Evolutionary conservation across 2,888 invertebrate species (phyloP).

Genomic region (Amaurobius ferox): DNA sequence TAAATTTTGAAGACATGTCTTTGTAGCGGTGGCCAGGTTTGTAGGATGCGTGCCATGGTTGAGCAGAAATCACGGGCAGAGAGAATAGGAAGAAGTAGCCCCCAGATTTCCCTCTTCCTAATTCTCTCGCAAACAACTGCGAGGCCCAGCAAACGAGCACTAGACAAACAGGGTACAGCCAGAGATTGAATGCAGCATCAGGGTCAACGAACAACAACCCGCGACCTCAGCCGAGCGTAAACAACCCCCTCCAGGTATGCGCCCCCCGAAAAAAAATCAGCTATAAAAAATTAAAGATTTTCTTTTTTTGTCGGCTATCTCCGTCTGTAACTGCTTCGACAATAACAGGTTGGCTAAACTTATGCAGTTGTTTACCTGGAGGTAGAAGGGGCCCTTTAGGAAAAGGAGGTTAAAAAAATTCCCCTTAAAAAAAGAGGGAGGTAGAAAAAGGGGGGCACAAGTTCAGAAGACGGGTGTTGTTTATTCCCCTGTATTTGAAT

Average conservation of each 20-base stretch:
- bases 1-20: no score
- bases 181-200: slow-evolving; percentile 52
- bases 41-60: background rate
- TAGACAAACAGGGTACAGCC: slow-evolving; percentile 55
- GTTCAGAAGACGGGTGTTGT: slow-evolving; percentile 42
- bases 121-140: slow-evolving; percentile 51
- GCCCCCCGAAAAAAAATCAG: slow-evolving; percentile 54
- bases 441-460: background rate
- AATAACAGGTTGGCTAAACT: slow-evolving; percentile 71
- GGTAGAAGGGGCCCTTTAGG: slow-evolving; percentile 33
- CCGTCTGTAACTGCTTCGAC: slow-evolving; percentile 45
- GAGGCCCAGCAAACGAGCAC: slow-evolving; percentile 42
- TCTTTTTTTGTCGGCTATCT: slow-evolving; percentile 41
- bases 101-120: slow-evolving; percentile 49
- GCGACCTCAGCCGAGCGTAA: slow-evolving; percentile 70
- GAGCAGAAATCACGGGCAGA: background rate
- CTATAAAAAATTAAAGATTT: slow-evolving; percentile 65
- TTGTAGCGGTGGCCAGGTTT: no score
- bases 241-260: slow-evolving; percentile 71
- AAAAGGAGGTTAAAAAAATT: slow-evolving; percentile 67
- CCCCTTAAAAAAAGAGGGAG: slow-evolving; percentile 10
- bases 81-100: slow-evolving; percentile 2
- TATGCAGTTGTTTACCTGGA: slow-evolving; percentile 72
- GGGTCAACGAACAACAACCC: slow-evolving; percentile 70
- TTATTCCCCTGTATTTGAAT: slow-evolving; percentile 7